Percentiles rank a stretch among this genome's conserved stretches.
Evolutionary conservation across 2,888 invertebrate genomes (phyloP).

Genomic region (Boloria euphrosyne): DNA sequence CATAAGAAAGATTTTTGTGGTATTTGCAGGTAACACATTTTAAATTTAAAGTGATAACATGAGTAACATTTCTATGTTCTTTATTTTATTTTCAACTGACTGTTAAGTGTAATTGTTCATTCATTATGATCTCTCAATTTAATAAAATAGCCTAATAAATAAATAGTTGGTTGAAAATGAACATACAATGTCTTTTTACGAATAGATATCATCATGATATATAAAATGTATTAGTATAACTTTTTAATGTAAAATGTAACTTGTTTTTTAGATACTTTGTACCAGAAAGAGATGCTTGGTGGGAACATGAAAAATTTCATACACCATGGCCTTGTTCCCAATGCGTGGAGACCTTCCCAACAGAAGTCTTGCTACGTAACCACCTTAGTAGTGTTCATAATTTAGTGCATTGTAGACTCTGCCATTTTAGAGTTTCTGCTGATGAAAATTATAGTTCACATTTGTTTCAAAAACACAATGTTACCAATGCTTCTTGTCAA

Average conservation of each 20-base stretch:
- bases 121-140: no score
- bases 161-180: no score
- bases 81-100: no score
- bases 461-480: slow-evolving; percentile 69
- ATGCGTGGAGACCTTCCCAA: slow-evolving; percentile 62
- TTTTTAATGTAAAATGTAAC: not conserved
- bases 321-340: slow-evolving; percentile 76
- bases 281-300: slow-evolving; percentile 66
- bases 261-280: slow-evolving; percentile 70
- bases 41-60: no score
- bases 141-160: no score
- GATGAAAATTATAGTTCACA: slow-evolving; percentile 67
- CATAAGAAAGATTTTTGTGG: slow-evolving; percentile 79
- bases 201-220: no score
- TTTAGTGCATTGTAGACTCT: slow-evolving; percentile 72
- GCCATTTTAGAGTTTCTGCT: slow-evolving; percentile 67
- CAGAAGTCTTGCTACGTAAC: slow-evolving; percentile 56
- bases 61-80: no score
- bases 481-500: slow-evolving; percentile 58
- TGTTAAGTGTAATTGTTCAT: no score
- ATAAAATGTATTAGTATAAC: no score
- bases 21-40: slow-evolving; percentile 65
- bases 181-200: no score
- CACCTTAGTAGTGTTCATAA: slow-evolving; percentile 64
- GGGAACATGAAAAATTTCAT: slow-evolving; percentile 65